Percentiles rank a stretch among this genome's conserved stretches.
Conservation (phyloP, 1,140 invertebrate species). For the Caerostris darwini region DNA sequence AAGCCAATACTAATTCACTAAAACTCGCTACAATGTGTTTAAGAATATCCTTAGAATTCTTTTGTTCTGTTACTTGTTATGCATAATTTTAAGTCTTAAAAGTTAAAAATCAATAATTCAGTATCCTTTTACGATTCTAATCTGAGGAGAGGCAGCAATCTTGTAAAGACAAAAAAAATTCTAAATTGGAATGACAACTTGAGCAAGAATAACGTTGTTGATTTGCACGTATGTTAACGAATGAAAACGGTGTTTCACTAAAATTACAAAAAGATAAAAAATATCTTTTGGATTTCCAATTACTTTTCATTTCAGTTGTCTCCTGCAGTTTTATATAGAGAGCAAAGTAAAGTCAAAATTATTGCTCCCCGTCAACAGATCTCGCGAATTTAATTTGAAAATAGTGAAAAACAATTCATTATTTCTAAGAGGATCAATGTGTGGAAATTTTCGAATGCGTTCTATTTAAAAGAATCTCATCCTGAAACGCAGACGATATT, state of each 20-base stretch:
- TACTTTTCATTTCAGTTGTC: constrained; percentile 25
- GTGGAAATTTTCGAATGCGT: neutral
- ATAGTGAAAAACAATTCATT: constrained; percentile 42
- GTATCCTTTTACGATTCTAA: neutral
- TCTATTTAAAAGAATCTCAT: constrained; percentile 39
- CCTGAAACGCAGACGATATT: constrained; percentile 21
- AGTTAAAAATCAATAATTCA: neutral
- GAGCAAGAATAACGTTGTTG: neutral
- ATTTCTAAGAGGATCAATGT: constrained; percentile 37
- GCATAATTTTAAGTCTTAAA: neutral
- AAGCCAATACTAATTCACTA: too few relatives aligned
- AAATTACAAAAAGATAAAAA: neutral
- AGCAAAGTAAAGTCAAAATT: neutral
- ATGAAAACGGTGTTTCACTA: neutral
- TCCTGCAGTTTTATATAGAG: neutral
- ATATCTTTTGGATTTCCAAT: neutral
- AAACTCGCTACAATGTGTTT: neutral
- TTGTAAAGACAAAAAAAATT: neutral
- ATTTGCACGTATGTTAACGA: neutral
- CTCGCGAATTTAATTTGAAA: constrained; percentile 18
- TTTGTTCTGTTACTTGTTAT: neutral
- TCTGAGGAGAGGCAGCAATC: neutral
- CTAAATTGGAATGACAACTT: neutral
- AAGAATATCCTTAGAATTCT: neutral
- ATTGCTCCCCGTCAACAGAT: constrained; percentile 1